Evolutionary conservation across 2,888 invertebrate species (phyloP).

Genomic region (Pachymerium ferrugineum): DNA sequence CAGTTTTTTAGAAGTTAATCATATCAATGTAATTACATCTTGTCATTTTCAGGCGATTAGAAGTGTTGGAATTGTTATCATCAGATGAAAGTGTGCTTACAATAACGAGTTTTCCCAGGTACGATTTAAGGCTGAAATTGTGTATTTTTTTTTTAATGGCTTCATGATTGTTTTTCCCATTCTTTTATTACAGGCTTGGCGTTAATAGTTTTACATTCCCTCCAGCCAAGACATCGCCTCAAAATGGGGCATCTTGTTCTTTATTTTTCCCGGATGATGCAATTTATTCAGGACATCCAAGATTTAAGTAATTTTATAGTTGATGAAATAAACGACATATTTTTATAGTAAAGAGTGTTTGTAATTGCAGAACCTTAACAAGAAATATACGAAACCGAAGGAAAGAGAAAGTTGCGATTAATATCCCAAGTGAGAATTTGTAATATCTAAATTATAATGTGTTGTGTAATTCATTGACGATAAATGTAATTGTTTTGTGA

Average conservation of each 20-base stretch:
- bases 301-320: constrained; percentile 63
- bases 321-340: too few relatives aligned
- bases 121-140: too few relatives aligned
- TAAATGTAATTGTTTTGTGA: too few relatives aligned
- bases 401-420: constrained; percentile 92
- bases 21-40: background rate
- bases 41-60: constrained; percentile 57
- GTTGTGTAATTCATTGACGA: constrained; percentile 33
- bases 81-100: constrained; percentile 81
- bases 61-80: constrained; percentile 64
- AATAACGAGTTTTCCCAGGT: constrained; percentile 90
- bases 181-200: constrained; percentile 61
- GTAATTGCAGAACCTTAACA: constrained; percentile 64
- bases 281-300: constrained; percentile 90
- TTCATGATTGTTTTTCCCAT: background rate
- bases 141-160: background rate
- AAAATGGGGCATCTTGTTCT: constrained; percentile 68
- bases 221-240: constrained; percentile 62
- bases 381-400: constrained; percentile 85
- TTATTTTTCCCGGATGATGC: constrained; percentile 90
- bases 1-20: background rate
- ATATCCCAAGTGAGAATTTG: constrained; percentile 71
- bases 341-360: too few relatives aligned
- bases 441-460: background rate
- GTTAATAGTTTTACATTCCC: constrained; percentile 84